Percentiles rank a stretch among this genome's conserved stretches.
Evolutionary conservation across 2,113 vertebrate species (phyloP).

Genomic region (Struthidea cinerea): DNA sequence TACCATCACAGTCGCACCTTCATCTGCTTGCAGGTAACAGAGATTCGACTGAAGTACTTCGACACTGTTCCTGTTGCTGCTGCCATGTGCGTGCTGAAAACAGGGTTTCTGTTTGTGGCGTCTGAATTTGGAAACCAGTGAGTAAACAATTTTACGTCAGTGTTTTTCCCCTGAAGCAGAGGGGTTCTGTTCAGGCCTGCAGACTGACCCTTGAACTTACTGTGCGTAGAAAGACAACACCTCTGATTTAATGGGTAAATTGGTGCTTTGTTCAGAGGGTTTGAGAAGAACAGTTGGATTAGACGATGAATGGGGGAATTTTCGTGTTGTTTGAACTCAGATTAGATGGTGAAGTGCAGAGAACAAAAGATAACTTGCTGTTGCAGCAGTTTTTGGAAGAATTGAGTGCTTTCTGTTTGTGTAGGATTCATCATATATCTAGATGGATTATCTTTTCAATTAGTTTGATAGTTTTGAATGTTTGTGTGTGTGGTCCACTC

Average conservation of each 20-base stretch:
- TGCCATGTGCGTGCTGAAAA: slow-evolving; percentile 98
- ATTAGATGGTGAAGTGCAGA: background rate
- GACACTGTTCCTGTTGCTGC: slow-evolving; percentile 95
- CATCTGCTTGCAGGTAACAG: slow-evolving; percentile 83
- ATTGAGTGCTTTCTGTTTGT: background rate
- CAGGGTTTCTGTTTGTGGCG: slow-evolving; percentile 94
- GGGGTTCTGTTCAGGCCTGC: background rate
- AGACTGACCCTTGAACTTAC: background rate
- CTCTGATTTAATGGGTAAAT: background rate
- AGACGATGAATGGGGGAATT: background rate
- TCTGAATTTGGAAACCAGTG: slow-evolving; percentile 99
- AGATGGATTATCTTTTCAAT: background rate
- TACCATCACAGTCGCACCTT: background rate
- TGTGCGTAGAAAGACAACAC: background rate
- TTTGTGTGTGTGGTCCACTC: background rate
- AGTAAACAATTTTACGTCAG: slow-evolving; percentile 57
- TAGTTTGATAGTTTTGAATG: background rate
- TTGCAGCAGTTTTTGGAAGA: background rate
- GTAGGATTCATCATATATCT: background rate
- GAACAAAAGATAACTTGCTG: background rate
- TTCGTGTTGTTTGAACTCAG: background rate
- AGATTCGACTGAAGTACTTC: slow-evolving; percentile 97
- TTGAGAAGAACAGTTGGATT: background rate
- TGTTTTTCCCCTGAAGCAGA: background rate
- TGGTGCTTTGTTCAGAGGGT: background rate